Percentiles rank a stretch among this genome's conserved stretches.
Evolutionary conservation across 2,888 invertebrate genomes (phyloP).

Genomic region (Ariolimax columbianus): DNA sequence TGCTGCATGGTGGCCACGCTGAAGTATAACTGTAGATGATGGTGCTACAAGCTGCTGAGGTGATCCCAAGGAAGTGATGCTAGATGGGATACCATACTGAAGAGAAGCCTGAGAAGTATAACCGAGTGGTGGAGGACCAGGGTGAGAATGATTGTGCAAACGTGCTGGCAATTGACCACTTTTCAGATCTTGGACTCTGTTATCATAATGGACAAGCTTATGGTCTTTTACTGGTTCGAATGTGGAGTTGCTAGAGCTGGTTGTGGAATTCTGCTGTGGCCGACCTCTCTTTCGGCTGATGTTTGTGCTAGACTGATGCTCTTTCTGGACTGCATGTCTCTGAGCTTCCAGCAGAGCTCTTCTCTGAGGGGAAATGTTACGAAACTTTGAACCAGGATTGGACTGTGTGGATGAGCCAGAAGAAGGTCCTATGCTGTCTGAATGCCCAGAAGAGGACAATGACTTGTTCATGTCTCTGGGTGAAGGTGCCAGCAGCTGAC

Average conservation of each 20-base stretch:
- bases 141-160: neutral
- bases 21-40: neutral
- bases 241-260: neutral
- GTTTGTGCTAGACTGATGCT: slow-evolving; percentile 40
- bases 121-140: too few relatives aligned
- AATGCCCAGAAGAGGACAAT: neutral
- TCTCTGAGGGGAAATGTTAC: neutral
- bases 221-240: slow-evolving; percentile 17
- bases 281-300: slow-evolving; percentile 43
- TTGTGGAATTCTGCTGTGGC: slow-evolving; percentile 29
- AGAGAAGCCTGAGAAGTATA: neutral
- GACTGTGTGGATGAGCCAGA: neutral
- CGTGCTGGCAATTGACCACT: too few relatives aligned
- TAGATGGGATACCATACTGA: neutral
- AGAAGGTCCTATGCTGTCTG: neutral
- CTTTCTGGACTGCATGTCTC: slow-evolving; percentile 43
- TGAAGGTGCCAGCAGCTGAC: slow-evolving; percentile 52
- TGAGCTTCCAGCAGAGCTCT: slow-evolving; percentile 41
- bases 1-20: neutral
- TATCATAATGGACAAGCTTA: neutral
- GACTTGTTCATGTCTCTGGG: neutral
- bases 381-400: neutral
- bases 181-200: neutral
- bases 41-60: neutral
- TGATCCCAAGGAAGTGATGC: neutral